A percentile compares a stretch with the other conserved stretches of the same genome.
Conservation (phyloP, 1,140 invertebrate genomes). For the Ganaspis sp. region DNA sequence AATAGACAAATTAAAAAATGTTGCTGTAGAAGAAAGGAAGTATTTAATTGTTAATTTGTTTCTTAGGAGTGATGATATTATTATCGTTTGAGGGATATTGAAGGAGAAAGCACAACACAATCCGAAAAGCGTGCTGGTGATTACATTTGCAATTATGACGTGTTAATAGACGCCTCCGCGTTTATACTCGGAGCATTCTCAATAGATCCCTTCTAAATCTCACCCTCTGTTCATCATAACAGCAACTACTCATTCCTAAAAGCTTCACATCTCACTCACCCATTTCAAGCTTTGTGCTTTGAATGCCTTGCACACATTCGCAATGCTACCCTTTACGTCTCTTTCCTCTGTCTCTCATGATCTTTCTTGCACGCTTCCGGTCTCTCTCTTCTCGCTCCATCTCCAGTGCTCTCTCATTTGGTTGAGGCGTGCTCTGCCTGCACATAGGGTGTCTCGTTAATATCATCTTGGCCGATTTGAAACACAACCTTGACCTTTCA, state of each 20-base stretch:
- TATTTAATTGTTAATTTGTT: too few relatives aligned
- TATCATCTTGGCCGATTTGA: conserved; percentile 26
- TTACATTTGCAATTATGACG: conserved; percentile 66
- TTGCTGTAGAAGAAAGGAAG: too few relatives aligned
- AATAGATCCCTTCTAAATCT: conserved; percentile 61
- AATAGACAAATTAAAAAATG: too few relatives aligned
- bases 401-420: conserved; percentile 47
- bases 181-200: conserved; percentile 53
- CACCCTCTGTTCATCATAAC: conserved; percentile 51
- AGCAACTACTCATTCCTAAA: conserved; percentile 39
- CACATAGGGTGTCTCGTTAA: conserved; percentile 48
- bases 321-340: conserved; percentile 34
- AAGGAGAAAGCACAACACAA: conserved; percentile 47
- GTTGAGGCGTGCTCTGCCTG: conserved; percentile 45
- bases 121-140: conserved; percentile 54
- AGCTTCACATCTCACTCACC: conserved; percentile 45
- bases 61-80: background rate
- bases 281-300: conserved; percentile 55
- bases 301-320: conserved; percentile 56
- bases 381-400: conserved; percentile 44
- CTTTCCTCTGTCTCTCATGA: conserved; percentile 32
- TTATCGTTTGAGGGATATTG: background rate
- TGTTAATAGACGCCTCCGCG: conserved; percentile 58
- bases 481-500: conserved; percentile 47
- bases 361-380: conserved; percentile 34